These are phyloP conservation scores for Drosophila birchii DNA, from an alignment of 2,888 invertebrate genomes.

Conservation along the genomic window DNA sequence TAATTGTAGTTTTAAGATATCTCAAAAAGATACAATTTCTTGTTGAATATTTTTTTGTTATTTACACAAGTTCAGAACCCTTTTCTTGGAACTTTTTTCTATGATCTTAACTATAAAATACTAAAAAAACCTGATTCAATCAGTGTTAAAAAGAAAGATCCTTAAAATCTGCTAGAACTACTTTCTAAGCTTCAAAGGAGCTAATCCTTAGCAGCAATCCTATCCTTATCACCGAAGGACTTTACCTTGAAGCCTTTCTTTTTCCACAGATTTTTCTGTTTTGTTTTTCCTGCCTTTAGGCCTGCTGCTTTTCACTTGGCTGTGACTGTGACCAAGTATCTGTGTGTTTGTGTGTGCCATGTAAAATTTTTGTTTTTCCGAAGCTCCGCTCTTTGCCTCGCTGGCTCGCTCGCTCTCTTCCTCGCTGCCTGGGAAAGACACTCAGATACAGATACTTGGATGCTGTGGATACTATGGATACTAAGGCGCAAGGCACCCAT, in stretches of 20 bases:
- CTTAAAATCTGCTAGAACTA: no score
- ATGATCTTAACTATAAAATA: neutral
- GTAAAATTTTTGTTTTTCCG: slow-evolving; percentile 49
- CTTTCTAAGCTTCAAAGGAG: no score
- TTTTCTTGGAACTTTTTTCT: neutral
- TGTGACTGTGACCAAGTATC: slow-evolving; percentile 13
- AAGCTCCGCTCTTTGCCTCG: slow-evolving; percentile 64
- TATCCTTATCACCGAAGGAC: no score
- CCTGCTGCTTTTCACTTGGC: slow-evolving; percentile 27
- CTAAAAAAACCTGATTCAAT: neutral
- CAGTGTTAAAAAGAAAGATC: no score
- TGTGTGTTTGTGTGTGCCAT: slow-evolving; percentile 15
- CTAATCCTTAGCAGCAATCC: no score
- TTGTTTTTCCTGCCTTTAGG: slow-evolving; percentile 10
- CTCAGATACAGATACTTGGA: slow-evolving; percentile 20
- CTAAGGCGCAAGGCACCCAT: slow-evolving; percentile 5
- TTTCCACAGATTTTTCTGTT: slow-evolving; percentile 1
- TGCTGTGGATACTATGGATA: neutral
- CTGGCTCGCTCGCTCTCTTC: slow-evolving; percentile 6
- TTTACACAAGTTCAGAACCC: neutral
- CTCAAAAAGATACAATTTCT: neutral
- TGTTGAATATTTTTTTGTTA: neutral
- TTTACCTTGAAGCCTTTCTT: neutral
- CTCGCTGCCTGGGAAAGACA: slow-evolving; percentile 10
- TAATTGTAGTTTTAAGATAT: neutral